Percentiles rank a stretch among this genome's conserved stretches.
phyloP scores from a whole-genome alignment of 2,888 invertebrate genomes.

The Hypselothyrea guttata region DNA sequence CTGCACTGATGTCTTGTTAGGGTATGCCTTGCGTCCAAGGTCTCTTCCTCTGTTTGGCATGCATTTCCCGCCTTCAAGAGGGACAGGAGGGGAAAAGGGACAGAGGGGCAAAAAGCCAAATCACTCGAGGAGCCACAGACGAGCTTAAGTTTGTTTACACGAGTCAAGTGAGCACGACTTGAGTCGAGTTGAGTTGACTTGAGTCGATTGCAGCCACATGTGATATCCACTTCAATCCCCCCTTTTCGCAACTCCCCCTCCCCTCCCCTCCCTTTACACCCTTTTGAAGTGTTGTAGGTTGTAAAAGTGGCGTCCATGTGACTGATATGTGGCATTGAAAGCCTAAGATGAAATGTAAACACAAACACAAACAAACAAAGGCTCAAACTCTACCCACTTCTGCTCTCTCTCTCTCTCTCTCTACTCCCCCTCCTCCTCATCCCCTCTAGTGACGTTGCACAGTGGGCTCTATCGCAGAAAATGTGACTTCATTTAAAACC shows the following conservation, averaged over 20 bases:
- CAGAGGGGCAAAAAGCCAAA: constrained; percentile 32
- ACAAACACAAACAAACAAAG: constrained; percentile 31
- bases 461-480: too few species aligned
- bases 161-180: constrained; percentile 10
- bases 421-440: neutral
- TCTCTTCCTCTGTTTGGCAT: too few species aligned
- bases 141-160: constrained; percentile 72
- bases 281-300: constrained; percentile 15
- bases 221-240: too few species aligned
- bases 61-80: too few species aligned
- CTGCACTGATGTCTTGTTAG: too few species aligned
- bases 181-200: too few species aligned
- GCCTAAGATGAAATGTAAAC: constrained; percentile 74
- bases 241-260: neutral
- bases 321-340: constrained; percentile 67
- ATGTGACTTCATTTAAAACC: too few species aligned
- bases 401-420: neutral
- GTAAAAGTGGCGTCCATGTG: constrained; percentile 66
- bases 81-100: neutral
- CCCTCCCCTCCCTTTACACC: too few species aligned
- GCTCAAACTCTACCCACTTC: too few species aligned
- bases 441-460: too few species aligned
- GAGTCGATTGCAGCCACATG: too few species aligned
- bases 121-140: constrained; percentile 63
- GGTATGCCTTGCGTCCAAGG: too few species aligned